phyloP scores from a whole-genome alignment of 2,113 vertebrate genomes.

The Peromyscus leucopus region DNA sequence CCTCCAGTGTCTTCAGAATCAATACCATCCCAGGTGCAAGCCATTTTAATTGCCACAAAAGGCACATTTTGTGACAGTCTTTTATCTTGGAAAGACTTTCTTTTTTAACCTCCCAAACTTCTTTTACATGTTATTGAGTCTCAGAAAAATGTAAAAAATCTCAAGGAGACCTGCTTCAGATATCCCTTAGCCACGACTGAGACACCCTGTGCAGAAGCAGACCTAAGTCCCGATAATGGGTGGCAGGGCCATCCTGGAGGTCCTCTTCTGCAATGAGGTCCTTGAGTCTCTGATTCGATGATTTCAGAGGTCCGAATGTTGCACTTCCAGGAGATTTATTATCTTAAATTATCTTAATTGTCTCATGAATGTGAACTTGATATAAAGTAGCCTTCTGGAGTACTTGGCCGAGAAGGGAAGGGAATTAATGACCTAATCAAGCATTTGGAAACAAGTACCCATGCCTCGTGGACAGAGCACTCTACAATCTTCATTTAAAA shows the following conservation, averaged over 20 bases:
- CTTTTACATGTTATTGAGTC: background rate
- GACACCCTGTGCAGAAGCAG: background rate
- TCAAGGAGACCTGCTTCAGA: background rate
- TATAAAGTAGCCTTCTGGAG: slow-evolving; percentile 65
- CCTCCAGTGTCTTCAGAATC: accelerated
- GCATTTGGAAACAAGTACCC: slow-evolving; percentile 61
- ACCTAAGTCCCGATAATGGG: too few relatives aligned
- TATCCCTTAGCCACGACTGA: background rate
- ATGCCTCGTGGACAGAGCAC: slow-evolving; percentile 36
- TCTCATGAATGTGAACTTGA: slow-evolving; percentile 74
- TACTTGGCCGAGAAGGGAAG: slow-evolving; percentile 1
- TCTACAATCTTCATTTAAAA: slow-evolving; percentile 67
- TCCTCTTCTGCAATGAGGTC: background rate
- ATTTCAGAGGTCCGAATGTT: slow-evolving; percentile 7
- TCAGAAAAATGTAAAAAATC: background rate
- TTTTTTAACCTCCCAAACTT: background rate
- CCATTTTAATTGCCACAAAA: accelerated
- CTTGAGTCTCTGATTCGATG: background rate
- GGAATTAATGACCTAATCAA: slow-evolving; percentile 65
- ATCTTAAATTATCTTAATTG: slow-evolving; percentile 74
- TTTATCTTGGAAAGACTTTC: background rate
- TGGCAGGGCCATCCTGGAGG: background rate
- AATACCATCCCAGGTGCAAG: accelerated
- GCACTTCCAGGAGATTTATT: slow-evolving; percentile 32
- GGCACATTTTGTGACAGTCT: background rate